Base-by-base conservation (phyloP, 2,888 invertebrate species). In the Galerucella calmariensis region DNA sequence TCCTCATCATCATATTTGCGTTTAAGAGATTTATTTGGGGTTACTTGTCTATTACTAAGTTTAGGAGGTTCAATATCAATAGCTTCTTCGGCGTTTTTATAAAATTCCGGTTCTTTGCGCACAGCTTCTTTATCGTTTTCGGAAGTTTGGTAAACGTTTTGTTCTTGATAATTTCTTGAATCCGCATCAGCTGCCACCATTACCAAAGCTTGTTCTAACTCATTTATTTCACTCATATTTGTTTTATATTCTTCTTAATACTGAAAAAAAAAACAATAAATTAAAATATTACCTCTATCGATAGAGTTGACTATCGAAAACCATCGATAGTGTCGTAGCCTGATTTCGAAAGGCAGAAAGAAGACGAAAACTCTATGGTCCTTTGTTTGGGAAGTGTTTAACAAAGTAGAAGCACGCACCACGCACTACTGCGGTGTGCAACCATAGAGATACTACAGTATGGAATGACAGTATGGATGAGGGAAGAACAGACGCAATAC, bases 101-200 rank as follows among this genome's bases (percentile, higher is more conserved):
- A 69, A 74, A 78, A 69, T 75, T 75, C 76, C 53, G 78, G 75
- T 62, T 79, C 75, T 53, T 69, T 69, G 11, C 74, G 24, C 12
- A 61, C n/a, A 53, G 16, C 46, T 16, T 75, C 70, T 11, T 77
- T 78, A 69, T 75, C 61, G 35, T 69, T 59, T 73, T 79, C 72
- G 20, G 68, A 73, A 9, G 69, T 67, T 66, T 78, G 69, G 9
- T 61, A 20, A 41, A 53, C 27, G 27, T 78, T 75, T 53, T 77
- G 67, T n/a, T 78, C 74, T 78, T 84, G 84, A 70, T 82, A 81
- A 76, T 83, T 84, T 76, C 86, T 79, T 8, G 85, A 84, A 78
- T 86, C 86, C 6, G 87, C 85, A 77, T 86, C 85, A 58, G 86
- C 86, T 44, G 87, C 87, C 6, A 86, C 87, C 75, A 86, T 75